Base-by-base conservation (phyloP, 1,140 invertebrate genomes). In the Holotrichia oblita region DNA sequence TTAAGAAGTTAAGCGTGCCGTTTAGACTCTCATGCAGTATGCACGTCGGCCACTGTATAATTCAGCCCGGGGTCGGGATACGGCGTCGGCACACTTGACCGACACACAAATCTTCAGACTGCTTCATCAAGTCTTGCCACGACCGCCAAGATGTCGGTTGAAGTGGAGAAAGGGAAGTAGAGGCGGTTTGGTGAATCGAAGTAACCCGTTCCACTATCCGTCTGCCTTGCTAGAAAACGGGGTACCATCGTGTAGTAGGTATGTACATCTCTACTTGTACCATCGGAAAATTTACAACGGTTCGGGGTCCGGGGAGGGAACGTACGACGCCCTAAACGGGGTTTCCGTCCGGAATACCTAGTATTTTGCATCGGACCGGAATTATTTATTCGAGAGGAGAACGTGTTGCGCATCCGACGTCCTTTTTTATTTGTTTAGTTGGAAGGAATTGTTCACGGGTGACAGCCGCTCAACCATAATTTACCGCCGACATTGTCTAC, bases 21-120 rank as follows among this genome's bases (percentile, higher is more conserved):
- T 85, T 85, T 85, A 85, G 83, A 79, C 79, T 77, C 82, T 85
- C 85, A 85, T 85, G 82, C 83, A 85, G 79, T 84, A 85, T 85
- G 84, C 82, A 85, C 78, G 78, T 61, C 20, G 61, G 12, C 20
- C 73, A 44, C 81, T 85, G 83, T 82, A 86, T 86, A 83, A 86
- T 86, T 86, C 82, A 85, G 77, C 77, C 79, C 76, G 61, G 27
- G 61, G 61, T 69, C 83, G 83, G 81, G 83, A 82, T 80, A 81
- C 83, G 82, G 83, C 80, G 83, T 85, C 84, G 84, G 84, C 83
- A 83, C 83, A 84, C 82, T 85, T 85, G 85, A 85, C 85, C 85
- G 84, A 82, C 84, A 85, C 85, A 85, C 85, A 85, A 85, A 86
- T 85, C 83, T 85, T 85, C 81, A 73, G 77, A 73, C 77, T 78